Percentiles rank a stretch among this genome's conserved stretches.
Conservation (phyloP, 2,888 invertebrate genomes). For the Tethea ocularis region DNA sequence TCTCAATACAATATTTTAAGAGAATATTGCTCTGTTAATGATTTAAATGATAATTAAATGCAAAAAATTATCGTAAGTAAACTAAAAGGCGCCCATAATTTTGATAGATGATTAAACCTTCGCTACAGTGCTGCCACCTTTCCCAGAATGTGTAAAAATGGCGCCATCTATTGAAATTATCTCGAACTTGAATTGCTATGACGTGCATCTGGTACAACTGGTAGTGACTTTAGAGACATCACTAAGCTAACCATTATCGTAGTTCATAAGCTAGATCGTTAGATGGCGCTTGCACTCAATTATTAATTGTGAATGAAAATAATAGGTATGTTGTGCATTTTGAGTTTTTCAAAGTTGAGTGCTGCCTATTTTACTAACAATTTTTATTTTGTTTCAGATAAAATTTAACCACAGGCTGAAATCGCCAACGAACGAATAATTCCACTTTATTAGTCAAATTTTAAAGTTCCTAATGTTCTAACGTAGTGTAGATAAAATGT, state of each 20-base stretch:
- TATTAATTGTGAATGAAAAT: background rate
- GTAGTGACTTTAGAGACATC: background rate
- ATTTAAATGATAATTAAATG: too few species aligned
- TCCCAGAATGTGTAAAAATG: too few species aligned
- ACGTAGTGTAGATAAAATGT: slow-evolving; percentile 63
- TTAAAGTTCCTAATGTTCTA: slow-evolving; percentile 71
- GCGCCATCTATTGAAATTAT: background rate
- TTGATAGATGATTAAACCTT: too few species aligned
- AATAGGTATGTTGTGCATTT: background rate
- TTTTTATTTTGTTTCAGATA: slow-evolving; percentile 71
- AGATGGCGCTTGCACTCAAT: slow-evolving; percentile 31
- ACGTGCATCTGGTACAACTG: background rate
- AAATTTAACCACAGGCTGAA: slow-evolving; percentile 28
- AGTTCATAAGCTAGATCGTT: slow-evolving; percentile 9
- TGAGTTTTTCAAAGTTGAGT: background rate
- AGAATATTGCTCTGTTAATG: too few species aligned
- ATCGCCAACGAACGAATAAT: slow-evolving; percentile 63
- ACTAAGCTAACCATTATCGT: background rate
- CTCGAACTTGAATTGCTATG: background rate
- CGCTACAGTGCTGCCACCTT: too few species aligned
- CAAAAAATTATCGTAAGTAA: too few species aligned
- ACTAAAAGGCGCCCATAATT: too few species aligned
- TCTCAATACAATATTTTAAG: too few species aligned
- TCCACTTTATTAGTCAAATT: slow-evolving; percentile 74
- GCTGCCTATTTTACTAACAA: slow-evolving; percentile 1